Conservation (phyloP, 2,888 invertebrate genomes). For the Netelia virgata region DNA sequence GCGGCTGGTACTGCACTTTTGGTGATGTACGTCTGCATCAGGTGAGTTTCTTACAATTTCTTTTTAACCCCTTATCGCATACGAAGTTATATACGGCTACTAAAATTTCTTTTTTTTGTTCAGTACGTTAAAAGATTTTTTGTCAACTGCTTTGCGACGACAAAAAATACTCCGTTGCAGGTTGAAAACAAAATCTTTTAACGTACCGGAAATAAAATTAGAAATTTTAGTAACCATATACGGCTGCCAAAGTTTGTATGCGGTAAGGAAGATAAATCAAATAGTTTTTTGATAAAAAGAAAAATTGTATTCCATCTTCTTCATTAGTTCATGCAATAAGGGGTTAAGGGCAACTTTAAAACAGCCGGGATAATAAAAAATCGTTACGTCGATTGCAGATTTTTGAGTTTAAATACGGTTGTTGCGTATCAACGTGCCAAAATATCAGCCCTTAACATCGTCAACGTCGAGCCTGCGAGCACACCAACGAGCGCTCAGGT, state of each 20-base stretch:
- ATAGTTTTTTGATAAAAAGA: too few species aligned
- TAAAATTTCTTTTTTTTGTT: too few species aligned
- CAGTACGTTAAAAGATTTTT: too few species aligned
- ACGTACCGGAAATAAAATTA: background rate
- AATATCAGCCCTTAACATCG: constrained; percentile 94
- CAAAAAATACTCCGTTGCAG: too few species aligned
- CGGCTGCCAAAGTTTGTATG: too few species aligned
- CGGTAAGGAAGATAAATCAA: background rate
- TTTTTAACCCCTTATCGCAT: background rate
- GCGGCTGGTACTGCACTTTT: constrained; percentile 93
- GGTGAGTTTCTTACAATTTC: constrained; percentile 85
- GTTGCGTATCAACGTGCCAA: constrained; percentile 96
- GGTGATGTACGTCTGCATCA: constrained; percentile 93
- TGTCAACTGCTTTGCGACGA: too few species aligned
- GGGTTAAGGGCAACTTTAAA: background rate
- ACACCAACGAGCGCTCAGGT: constrained; percentile 66
- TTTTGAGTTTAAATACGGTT: constrained; percentile 94
- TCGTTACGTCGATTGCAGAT: constrained; percentile 86
- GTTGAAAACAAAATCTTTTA: background rate
- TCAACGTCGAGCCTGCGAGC: constrained; percentile 81
- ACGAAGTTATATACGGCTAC: too few species aligned
- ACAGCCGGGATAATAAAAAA: background rate
- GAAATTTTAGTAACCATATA: background rate
- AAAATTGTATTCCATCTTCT: too few species aligned
- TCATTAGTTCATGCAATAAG: too few species aligned